Conservation (phyloP, 2,113 vertebrate species). For the Microcebus lehilahytsara region DNA sequence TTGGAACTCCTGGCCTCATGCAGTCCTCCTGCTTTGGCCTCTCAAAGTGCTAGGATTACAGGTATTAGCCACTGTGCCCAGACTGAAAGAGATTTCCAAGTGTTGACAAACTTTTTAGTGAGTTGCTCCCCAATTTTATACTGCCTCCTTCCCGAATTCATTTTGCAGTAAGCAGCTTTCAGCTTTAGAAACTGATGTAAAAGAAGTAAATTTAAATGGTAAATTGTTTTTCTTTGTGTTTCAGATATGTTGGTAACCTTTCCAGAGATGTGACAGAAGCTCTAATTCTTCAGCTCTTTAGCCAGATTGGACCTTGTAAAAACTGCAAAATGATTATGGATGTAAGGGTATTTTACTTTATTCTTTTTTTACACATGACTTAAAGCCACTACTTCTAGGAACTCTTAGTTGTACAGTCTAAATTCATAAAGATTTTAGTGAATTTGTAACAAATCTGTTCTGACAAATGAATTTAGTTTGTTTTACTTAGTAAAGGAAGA, state of each 20-base stretch:
- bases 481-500: constrained; percentile 41
- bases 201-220: constrained; percentile 45
- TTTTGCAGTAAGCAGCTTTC: constrained; percentile 23
- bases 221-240: constrained; percentile 63
- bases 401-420: background rate
- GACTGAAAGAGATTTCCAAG: background rate
- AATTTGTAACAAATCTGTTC: constrained; percentile 5
- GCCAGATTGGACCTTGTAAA: constrained; percentile 98
- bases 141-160: background rate
- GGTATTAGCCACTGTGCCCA: no score
- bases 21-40: no score
- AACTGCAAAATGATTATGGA: constrained; percentile 99
- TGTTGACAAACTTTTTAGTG: background rate
- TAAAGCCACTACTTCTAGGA: constrained; percentile 9
- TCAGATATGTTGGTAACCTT: constrained; percentile 98
- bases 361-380: background rate
- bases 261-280: constrained; percentile 98
- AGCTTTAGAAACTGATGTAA: constrained; percentile 17
- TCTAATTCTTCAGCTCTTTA: constrained; percentile 97
- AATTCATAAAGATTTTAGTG: constrained; percentile 4
- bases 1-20: no score
- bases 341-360: constrained; percentile 87
- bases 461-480: constrained; percentile 17
- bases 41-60: no score
- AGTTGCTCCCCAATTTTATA: background rate